A percentile compares a stretch with the other conserved stretches of the same genome.
These are phyloP conservation scores for Agrenia bidenticulata DNA, from an alignment of 2,888 invertebrate species.

Conservation along the genomic window DNA sequence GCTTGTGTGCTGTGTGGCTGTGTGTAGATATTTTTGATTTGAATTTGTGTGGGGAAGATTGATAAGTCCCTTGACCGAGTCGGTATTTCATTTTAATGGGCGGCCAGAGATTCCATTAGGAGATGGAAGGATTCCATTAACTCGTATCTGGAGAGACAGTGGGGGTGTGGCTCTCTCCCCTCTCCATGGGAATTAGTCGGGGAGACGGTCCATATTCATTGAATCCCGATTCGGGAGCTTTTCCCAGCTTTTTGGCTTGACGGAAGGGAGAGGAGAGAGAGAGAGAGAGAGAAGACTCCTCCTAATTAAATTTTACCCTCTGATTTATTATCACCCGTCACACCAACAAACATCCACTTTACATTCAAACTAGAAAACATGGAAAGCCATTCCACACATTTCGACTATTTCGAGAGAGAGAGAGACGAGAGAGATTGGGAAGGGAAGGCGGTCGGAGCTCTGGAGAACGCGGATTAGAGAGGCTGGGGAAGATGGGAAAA, in stretches of 20 bases:
- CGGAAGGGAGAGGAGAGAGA: not conserved
- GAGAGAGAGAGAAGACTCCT: too few relatives aligned
- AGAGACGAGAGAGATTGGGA: too few relatives aligned
- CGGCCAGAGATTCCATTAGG: slow-evolving; percentile 62
- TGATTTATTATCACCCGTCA: slow-evolving; percentile 48
- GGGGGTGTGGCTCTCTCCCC: too few relatives aligned
- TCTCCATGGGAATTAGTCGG: not conserved
- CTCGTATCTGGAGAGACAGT: too few relatives aligned
- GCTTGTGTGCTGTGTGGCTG: too few relatives aligned
- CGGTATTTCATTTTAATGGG: slow-evolving; percentile 63
- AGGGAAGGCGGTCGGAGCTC: too few relatives aligned
- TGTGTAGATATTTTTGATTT: not conserved
- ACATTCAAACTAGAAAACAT: too few relatives aligned
- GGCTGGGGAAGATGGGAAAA: too few relatives aligned
- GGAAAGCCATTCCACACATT: too few relatives aligned
- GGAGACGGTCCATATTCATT: not conserved
- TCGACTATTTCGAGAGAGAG: too few relatives aligned
- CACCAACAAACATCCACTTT: too few relatives aligned
- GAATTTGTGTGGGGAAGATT: slow-evolving; percentile 36
- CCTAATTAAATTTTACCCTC: slow-evolving; percentile 53
- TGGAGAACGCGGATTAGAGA: too few relatives aligned
- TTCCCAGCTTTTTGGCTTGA: not conserved
- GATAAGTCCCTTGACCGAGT: slow-evolving; percentile 53
- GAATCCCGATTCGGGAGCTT: not conserved
- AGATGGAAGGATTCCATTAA: slow-evolving; percentile 10